Conservation (phyloP, 2,113 vertebrate genomes). For the Bubo scandiacus region DNA sequence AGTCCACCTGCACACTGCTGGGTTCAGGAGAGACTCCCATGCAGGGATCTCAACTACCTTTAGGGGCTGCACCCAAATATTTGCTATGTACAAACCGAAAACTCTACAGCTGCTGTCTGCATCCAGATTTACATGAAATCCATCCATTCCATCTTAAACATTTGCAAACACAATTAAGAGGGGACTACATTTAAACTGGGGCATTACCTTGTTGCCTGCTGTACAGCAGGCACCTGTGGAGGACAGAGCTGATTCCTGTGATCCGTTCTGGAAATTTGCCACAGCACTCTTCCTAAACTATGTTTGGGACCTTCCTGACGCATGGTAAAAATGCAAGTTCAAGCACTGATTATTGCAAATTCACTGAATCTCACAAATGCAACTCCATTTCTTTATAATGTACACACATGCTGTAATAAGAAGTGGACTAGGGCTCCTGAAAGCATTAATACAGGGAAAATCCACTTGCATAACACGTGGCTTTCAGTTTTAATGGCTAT, state of each 20-base stretch:
- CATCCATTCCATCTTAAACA: not conserved
- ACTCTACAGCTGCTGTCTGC: not conserved
- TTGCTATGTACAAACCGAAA: not conserved
- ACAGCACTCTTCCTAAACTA: not conserved
- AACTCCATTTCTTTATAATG: not conserved
- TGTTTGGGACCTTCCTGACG: not conserved
- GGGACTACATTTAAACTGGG: not conserved
- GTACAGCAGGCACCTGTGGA: not conserved
- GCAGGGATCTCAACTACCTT: not conserved
- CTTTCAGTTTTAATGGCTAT: not conserved
- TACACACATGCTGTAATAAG: not conserved
- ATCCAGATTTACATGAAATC: not conserved
- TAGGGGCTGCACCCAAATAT: not conserved
- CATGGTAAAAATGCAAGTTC: not conserved
- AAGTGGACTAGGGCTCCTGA: not conserved
- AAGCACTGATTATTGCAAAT: not conserved
- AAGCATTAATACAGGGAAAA: constrained; percentile 7
- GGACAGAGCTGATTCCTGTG: not conserved
- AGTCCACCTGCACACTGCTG: not conserved
- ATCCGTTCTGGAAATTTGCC: not conserved
- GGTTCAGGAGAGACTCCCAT: not conserved
- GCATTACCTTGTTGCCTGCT: not conserved
- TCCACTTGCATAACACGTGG: not conserved
- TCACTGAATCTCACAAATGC: not conserved
- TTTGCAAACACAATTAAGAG: not conserved